A percentile compares a stretch with the other conserved stretches of the same genome.
Conservation (phyloP, 2,797 vertebrate genomes). For the Babyrousa celebensis region DNA sequence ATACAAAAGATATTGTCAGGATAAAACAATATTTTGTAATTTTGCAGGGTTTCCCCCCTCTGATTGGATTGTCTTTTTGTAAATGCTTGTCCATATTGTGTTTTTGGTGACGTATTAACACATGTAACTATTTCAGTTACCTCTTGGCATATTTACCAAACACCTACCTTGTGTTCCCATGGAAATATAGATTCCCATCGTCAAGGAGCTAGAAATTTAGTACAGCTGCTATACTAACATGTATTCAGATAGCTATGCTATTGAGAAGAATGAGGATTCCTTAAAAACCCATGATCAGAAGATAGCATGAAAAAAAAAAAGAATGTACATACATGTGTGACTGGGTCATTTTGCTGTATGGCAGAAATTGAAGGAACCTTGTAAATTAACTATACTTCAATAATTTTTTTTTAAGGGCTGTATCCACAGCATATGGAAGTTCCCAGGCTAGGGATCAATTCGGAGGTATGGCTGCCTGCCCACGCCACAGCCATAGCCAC, state of each 20-base stretch:
- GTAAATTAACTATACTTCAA: too few relatives aligned
- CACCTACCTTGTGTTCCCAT: background rate
- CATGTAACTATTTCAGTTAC: background rate
- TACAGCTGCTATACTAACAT: background rate
- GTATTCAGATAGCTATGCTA: background rate
- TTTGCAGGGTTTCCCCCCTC: background rate
- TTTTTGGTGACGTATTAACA: slow-evolving; percentile 1
- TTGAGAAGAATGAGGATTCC: background rate
- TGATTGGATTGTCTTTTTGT: background rate
- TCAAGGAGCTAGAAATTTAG: background rate
- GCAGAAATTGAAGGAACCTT: too few relatives aligned
- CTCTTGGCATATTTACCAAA: slow-evolving; percentile 14
- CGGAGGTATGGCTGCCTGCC: too few relatives aligned
- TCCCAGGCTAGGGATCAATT: too few relatives aligned
- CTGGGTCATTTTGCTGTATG: too few relatives aligned
- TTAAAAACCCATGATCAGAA: background rate
- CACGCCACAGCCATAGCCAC: too few relatives aligned
- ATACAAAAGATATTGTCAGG: background rate
- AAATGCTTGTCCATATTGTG: background rate
- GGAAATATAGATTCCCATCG: background rate
- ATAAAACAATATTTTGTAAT: slow-evolving; percentile 44
- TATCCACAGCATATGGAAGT: too few relatives aligned
- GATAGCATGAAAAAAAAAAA: too few relatives aligned
- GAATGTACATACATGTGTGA: too few relatives aligned
- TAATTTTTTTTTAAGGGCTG: too few relatives aligned